Conservation (phyloP, 2,888 invertebrate species). For the Ceriagrion tenellum region DNA sequence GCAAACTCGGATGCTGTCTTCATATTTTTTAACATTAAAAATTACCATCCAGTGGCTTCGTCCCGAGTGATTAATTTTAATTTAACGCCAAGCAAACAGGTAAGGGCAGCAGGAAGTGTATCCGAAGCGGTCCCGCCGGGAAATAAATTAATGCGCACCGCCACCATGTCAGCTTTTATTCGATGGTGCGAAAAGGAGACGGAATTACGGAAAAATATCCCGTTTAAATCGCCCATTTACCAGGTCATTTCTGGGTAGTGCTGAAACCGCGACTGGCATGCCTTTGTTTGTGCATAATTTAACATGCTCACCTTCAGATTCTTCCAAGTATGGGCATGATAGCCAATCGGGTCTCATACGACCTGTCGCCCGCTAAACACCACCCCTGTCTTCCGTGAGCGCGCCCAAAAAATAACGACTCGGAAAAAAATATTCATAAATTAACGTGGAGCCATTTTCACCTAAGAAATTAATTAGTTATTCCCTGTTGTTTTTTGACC, state of each 20-base stretch:
- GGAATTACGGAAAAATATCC: conserved; percentile 13
- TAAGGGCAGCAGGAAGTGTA: neutral
- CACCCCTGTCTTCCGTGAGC: neutral
- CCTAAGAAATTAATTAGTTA: conserved; percentile 27
- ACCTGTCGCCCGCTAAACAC: neutral
- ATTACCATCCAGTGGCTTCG: neutral
- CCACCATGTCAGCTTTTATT: neutral
- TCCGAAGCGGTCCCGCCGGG: neutral
- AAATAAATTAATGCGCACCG: neutral
- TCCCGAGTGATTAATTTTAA: neutral
- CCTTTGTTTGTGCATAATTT: conserved; percentile 36
- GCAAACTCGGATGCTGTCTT: neutral
- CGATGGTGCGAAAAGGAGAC: neutral
- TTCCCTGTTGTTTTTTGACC: conserved; percentile 8
- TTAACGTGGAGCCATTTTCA: neutral
- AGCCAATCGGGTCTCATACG: conserved; percentile 13
- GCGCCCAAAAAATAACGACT: neutral
- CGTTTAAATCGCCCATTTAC: neutral
- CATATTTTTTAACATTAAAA: neutral
- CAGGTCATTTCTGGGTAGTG: neutral
- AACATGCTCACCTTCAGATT: neutral
- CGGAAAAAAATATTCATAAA: neutral
- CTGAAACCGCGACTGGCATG: neutral
- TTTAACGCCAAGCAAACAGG: neutral
- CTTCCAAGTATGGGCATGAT: neutral